Conservation (phyloP, 1,140 invertebrate species). For the Argopecten irradians region DNA sequence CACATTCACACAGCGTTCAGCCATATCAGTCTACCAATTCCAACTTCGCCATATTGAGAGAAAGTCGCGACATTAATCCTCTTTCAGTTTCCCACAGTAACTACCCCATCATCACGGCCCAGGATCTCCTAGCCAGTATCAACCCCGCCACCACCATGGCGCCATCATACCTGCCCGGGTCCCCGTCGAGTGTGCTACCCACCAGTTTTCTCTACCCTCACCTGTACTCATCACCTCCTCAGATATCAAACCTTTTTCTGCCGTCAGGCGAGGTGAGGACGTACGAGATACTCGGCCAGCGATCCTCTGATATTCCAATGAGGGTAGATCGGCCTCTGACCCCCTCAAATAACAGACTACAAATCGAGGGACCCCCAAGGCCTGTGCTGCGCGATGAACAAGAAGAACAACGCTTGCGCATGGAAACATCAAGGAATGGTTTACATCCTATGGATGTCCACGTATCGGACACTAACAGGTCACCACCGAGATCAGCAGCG, state of each 20-base stretch:
- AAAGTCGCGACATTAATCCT: conserved; percentile 65
- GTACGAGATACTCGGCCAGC: conserved; percentile 59
- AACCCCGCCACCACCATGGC: conserved; percentile 57
- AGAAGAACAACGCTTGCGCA: conserved; percentile 39
- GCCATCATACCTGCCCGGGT: conserved; percentile 53
- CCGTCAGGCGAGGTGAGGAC: conserved; percentile 59
- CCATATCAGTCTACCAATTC: conserved; percentile 59
- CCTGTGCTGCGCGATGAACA: conserved; percentile 41
- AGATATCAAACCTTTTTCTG: conserved; percentile 59
- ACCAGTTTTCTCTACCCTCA: conserved; percentile 67
- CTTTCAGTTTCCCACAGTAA: conserved; percentile 54
- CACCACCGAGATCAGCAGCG: conserved; percentile 49
- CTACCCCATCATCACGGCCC: conserved; percentile 60
- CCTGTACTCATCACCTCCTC: conserved; percentile 53
- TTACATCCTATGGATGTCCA: conserved; percentile 49
- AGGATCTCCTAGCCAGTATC: conserved; percentile 61
- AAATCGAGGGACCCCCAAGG: conserved; percentile 27
- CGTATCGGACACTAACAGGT: conserved; percentile 42
- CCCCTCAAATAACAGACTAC: conserved; percentile 44
- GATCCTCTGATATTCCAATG: conserved; percentile 54
- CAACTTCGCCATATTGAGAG: conserved; percentile 66
- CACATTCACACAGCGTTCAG: conserved; percentile 49
- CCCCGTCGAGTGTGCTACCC: conserved; percentile 56
- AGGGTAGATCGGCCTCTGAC: conserved; percentile 53
- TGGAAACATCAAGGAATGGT: conserved; percentile 36